phyloP scores from a whole-genome alignment of 2,888 invertebrate species.

The Cosmorhoe ocellata region DNA sequence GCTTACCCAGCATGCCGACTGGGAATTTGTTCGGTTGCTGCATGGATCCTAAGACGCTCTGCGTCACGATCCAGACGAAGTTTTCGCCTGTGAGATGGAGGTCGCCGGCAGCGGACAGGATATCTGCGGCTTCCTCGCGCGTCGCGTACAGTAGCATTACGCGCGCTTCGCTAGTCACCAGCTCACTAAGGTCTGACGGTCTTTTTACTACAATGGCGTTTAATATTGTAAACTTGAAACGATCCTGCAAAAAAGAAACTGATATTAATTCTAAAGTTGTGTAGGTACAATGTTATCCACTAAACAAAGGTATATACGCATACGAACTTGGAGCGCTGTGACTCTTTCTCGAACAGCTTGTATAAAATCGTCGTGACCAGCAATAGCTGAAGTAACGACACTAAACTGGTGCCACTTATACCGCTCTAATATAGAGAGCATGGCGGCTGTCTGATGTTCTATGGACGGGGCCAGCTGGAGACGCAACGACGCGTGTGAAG shows the following conservation, averaged over 20 bases:
- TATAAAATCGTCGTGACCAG: conserved; percentile 97
- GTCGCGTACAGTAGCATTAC: conserved; percentile 97
- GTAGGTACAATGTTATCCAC: neutral
- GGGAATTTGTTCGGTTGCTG: conserved; percentile 88
- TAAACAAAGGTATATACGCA: too few relatives aligned
- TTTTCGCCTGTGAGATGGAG: conserved; percentile 93
- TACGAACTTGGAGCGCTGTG: conserved; percentile 88
- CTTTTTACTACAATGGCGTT: conserved; percentile 92
- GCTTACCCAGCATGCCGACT: conserved; percentile 94
- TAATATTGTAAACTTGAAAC: conserved; percentile 89
- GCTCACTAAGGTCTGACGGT: conserved; percentile 88
- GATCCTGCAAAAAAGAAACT: conserved; percentile 72
- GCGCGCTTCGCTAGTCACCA: conserved; percentile 94
- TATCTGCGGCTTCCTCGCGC: conserved; percentile 92
- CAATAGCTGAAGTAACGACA: conserved; percentile 95
- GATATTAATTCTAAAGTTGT: too few relatives aligned
- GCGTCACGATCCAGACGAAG: conserved; percentile 98
- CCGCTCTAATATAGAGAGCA: conserved; percentile 96
- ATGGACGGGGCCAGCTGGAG: conserved; percentile 97
- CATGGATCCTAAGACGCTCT: conserved; percentile 93
- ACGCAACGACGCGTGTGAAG: conserved; percentile 94
- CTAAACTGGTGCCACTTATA: conserved; percentile 99
- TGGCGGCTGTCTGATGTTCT: conserved; percentile 97
- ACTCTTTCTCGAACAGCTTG: conserved; percentile 95
- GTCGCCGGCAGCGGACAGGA: conserved; percentile 88